phyloP scores from a whole-genome alignment of 2,888 invertebrate genomes.

The Dasypogon diadema region DNA sequence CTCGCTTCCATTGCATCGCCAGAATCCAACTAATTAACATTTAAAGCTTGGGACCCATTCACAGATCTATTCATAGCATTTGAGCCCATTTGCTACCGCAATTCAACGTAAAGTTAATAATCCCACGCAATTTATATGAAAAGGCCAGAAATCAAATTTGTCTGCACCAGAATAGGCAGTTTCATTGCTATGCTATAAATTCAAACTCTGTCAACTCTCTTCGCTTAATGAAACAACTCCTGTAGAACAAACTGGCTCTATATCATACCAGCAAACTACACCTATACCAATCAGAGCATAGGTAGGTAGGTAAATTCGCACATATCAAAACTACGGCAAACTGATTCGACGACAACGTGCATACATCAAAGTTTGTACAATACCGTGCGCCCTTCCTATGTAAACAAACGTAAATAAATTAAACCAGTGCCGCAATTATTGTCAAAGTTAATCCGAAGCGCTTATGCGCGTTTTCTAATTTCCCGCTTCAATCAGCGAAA shows the following conservation, averaged over 20 bases:
- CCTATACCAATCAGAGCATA: neutral
- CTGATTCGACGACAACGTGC: neutral
- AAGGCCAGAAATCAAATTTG: neutral
- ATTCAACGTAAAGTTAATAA: too few species aligned
- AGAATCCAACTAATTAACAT: too few species aligned
- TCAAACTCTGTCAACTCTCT: neutral
- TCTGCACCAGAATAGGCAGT: neutral
- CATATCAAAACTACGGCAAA: neutral
- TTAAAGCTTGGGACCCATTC: too few species aligned
- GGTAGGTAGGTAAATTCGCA: neutral
- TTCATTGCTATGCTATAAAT: neutral
- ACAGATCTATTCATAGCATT: too few species aligned
- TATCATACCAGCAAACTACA: neutral
- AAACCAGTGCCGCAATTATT: neutral
- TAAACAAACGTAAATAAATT: neutral
- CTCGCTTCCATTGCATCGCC: too few species aligned
- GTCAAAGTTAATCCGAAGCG: neutral
- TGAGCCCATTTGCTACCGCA: too few species aligned
- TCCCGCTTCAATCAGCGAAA: slow-evolving; percentile 18
- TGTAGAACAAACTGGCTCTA: neutral
- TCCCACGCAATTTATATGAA: neutral
- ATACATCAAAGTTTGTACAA: neutral
- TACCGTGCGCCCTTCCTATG: neutral
- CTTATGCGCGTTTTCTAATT: slow-evolving; percentile 16
- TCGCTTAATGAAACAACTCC: neutral